Evolutionary conservation across 2,888 invertebrate species (phyloP).

Genomic region (Cylindroiulus punctatus): DNA sequence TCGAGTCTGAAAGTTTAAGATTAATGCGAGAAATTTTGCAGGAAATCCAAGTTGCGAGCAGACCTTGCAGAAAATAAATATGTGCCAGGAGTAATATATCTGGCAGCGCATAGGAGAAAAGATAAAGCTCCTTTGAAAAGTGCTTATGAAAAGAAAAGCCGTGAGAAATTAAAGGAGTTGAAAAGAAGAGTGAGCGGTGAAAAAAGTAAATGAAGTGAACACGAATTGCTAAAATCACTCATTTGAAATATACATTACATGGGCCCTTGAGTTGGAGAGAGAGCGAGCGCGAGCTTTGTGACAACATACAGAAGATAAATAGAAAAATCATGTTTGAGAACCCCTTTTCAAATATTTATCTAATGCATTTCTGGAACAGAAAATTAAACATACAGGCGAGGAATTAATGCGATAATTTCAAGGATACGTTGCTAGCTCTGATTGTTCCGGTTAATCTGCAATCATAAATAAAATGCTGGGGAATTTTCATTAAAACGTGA

Average conservation of each 20-base stretch:
- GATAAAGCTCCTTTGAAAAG: conserved; percentile 38
- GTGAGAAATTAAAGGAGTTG: conserved; percentile 34
- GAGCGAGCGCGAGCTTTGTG: background rate
- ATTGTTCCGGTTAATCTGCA: conserved; percentile 29
- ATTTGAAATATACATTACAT: conserved; percentile 20
- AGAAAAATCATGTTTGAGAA: conserved; percentile 38
- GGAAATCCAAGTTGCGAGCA: background rate
- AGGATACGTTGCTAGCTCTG: conserved; percentile 16
- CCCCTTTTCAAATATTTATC: conserved; percentile 41
- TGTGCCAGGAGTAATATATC: conserved; percentile 25
- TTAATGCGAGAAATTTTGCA: conserved; percentile 13
- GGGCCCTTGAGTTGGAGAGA: background rate
- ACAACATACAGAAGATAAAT: conserved; percentile 29
- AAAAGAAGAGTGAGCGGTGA: conserved; percentile 16
- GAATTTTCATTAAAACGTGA: conserved; percentile 42
- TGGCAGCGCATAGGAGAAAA: conserved; percentile 4
- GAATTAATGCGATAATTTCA: conserved; percentile 29
- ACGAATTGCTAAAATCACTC: conserved; percentile 34
- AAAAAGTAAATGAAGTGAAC: conserved; percentile 42
- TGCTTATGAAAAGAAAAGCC: conserved; percentile 42
- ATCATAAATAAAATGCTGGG: conserved; percentile 23
- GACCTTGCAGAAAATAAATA: background rate
- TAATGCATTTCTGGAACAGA: conserved; percentile 38
- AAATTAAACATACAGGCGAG: conserved; percentile 42
- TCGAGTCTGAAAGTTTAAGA: background rate